Percentiles rank a stretch among this genome's conserved stretches.
These are phyloP conservation scores for Papilio gigon DNA, from an alignment of 2,888 invertebrate species.

Conservation along the genomic window DNA sequence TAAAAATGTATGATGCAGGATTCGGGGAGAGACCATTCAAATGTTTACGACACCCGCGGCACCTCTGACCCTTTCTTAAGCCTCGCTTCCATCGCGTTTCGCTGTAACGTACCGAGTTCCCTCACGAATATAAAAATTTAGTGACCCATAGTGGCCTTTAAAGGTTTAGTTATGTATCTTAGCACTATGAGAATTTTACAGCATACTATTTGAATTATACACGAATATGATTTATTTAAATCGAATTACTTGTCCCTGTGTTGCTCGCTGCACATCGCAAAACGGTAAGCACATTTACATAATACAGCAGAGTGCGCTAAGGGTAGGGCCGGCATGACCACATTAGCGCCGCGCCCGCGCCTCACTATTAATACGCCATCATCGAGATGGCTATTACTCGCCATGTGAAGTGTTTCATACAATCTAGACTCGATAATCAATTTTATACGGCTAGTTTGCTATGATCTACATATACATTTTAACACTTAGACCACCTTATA, in stretches of 20 bases:
- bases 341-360: conserved; percentile 59
- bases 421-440: conserved; percentile 54
- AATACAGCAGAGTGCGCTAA: conserved; percentile 45
- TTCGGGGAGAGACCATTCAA: conserved; percentile 37
- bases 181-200: conserved; percentile 51
- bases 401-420: conserved; percentile 51
- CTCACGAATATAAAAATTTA: conserved; percentile 73
- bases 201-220: not conserved
- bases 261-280: conserved; percentile 65
- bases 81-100: conserved; percentile 63
- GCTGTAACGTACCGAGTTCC: conserved; percentile 73
- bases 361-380: conserved; percentile 73
- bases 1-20: conserved; percentile 23
- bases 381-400: conserved; percentile 65
- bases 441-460: no score
- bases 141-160: conserved; percentile 65
- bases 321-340: conserved; percentile 54
- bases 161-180: conserved; percentile 57
- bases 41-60: conserved; percentile 53
- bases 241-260: conserved; percentile 66
- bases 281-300: conserved; percentile 69
- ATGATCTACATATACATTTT: no score
- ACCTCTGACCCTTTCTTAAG: conserved; percentile 46
- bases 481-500: no score
- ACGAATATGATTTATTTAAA: conserved; percentile 11